phyloP scores from a whole-genome alignment of 2,888 invertebrate species.

The Chaitophorus viminalis region DNA sequence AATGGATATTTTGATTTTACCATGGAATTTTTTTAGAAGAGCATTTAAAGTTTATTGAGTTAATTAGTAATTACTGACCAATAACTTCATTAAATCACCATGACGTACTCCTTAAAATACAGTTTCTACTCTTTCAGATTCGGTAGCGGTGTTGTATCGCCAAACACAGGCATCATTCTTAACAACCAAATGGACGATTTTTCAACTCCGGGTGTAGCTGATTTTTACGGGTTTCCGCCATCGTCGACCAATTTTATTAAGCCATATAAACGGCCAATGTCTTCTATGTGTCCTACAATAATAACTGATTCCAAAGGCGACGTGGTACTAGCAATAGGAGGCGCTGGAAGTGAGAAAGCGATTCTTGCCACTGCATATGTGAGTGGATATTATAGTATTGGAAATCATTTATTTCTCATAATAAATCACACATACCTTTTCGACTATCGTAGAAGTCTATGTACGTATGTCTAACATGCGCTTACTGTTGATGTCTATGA shows the following conservation, averaged over 20 bases:
- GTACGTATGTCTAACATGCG: too few species aligned
- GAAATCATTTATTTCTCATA: neutral
- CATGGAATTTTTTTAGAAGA: too few species aligned
- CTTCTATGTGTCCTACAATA: conserved; percentile 87
- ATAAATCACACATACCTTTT: neutral
- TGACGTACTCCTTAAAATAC: too few species aligned
- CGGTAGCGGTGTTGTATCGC: conserved; percentile 74
- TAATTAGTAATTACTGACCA: too few species aligned
- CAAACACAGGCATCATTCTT: conserved; percentile 85
- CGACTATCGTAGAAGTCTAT: too few species aligned
- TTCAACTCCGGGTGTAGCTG: conserved; percentile 78
- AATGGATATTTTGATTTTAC: too few species aligned
- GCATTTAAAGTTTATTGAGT: too few species aligned
- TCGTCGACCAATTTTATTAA: conserved; percentile 83
- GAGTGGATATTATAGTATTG: neutral
- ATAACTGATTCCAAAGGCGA: conserved; percentile 73
- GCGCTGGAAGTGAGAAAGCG: conserved; percentile 71
- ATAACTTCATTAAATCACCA: too few species aligned
- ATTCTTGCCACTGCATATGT: conserved; percentile 69
- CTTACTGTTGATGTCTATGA: too few species aligned
- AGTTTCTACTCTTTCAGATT: conserved; percentile 64
- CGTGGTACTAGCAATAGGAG: conserved; percentile 69
- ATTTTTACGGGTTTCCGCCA: conserved; percentile 78
- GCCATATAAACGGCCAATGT: conserved; percentile 84
- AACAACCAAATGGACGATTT: conserved; percentile 98